Evolutionary conservation across 2,888 invertebrate species (phyloP), one percentile per base, ranked within the genome.

Genomic region (Tenthredo distinguenda): DNA sequence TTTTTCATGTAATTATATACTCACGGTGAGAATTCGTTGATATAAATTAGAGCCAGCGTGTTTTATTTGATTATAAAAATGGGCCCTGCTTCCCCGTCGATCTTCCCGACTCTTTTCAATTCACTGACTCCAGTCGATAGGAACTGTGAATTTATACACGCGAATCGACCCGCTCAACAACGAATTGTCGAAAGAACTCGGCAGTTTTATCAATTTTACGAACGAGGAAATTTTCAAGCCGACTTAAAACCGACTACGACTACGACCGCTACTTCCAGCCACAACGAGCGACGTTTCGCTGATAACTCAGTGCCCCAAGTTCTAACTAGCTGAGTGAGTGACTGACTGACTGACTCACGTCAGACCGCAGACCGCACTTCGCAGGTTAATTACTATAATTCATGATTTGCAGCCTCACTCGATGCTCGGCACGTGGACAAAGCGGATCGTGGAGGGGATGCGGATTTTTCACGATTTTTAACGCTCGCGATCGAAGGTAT

Each of bases 11-110:
- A 47, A 4, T 58, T 26, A 26, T 26, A 26, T 90, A 93, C 93
- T 93, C 87, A 93, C 93, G 88, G 89, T 88, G 91, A 89, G 87
- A 89, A 89, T 87, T 89, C 90, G 88, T 91, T 88, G 89, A 88
- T 90, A 86, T 89, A 91, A 91, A 91, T 91, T 89, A 91, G 90
- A 93, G 93, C 93, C 93, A 93, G 93, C 92, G 93, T 93, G 92
- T 91, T 83, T 68, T 71, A 83, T 65, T 81, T 83, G 47, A 68
- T 71, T 50, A 21, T 37, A 83, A 47, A 31, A 50, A 37, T 18
- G 7, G 10, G 18, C 47, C 31, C 50, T 43, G 12, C 10, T 47
- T 18, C 68, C n/a, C 68, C 47, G 21, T 65, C 37, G 6, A 58
- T 81, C 55, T 77, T 55, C 10, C 18, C 15, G 18, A 10, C 12